A percentile compares a stretch with the other conserved stretches of the same genome.
Conservation (phyloP, 2,888 invertebrate genomes). For the Tromatobia lineatoria region DNA sequence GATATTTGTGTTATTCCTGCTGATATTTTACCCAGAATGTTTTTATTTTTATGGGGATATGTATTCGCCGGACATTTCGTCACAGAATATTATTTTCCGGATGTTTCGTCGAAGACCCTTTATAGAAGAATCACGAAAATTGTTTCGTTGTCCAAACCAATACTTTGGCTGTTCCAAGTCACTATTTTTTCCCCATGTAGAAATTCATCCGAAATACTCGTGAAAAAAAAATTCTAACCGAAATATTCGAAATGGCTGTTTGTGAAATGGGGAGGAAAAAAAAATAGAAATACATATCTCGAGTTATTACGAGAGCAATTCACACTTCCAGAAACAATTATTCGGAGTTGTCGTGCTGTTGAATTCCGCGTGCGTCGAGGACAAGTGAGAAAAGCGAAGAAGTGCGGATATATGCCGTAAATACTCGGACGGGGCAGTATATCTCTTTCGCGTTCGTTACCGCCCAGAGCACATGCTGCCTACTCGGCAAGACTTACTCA, state of each 20-base stretch:
- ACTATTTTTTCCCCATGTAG: no score
- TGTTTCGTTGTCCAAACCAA: no score
- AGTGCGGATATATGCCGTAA: constrained; percentile 85
- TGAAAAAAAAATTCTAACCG: not conserved
- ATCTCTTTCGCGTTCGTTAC: constrained; percentile 84
- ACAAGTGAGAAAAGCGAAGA: constrained; percentile 68
- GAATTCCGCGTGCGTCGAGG: constrained; percentile 77
- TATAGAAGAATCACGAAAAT: no score
- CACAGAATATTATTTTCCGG: no score
- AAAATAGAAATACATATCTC: constrained; percentile 13
- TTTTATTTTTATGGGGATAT: no score
- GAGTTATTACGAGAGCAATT: constrained; percentile 80
- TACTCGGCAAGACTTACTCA: constrained; percentile 66
- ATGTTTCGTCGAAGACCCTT: no score
- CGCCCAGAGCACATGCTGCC: constrained; percentile 85
- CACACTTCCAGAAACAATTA: constrained; percentile 84
- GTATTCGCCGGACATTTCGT: no score
- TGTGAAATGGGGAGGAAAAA: not conserved
- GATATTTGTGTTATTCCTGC: no score
- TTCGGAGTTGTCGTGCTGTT: constrained; percentile 78
- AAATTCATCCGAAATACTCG: not conserved
- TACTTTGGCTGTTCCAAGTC: no score
- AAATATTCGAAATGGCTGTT: not conserved
- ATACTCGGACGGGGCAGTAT: constrained; percentile 84
- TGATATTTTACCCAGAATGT: no score